phyloP scores from a whole-genome alignment of 1,140 invertebrate genomes.

The Apocrypta bakeri region DNA sequence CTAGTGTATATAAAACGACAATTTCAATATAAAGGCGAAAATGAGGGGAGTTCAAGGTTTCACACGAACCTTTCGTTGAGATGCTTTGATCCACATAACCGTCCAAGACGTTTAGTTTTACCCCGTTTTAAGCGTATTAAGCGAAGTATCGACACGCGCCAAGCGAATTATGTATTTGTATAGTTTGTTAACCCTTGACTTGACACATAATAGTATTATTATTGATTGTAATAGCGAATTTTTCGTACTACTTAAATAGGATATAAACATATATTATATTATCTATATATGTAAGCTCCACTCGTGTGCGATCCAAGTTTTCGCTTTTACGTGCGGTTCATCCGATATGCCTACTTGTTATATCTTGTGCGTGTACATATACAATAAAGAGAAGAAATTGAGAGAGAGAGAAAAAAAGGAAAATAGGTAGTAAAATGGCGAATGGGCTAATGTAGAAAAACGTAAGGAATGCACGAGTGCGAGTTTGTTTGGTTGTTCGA shows the following conservation, averaged over 20 bases:
- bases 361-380: constrained; percentile 45
- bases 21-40: constrained; percentile 45
- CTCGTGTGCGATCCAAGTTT: constrained; percentile 35
- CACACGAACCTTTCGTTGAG: constrained; percentile 57
- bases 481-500: constrained; percentile 17
- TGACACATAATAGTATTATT: constrained; percentile 63
- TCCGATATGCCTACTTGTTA: constrained; percentile 44
- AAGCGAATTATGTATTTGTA: constrained; percentile 59
- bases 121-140: constrained; percentile 61
- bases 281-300: constrained; percentile 40
- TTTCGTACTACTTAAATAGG: constrained; percentile 55
- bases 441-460: too few relatives aligned
- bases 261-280: constrained; percentile 46
- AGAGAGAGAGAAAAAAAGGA: background rate
- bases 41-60: constrained; percentile 54
- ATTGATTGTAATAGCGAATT: constrained; percentile 61
- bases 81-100: constrained; percentile 65
- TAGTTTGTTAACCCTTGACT: constrained; percentile 67
- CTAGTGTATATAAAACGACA: constrained; percentile 38
- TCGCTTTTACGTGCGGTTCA: constrained; percentile 22
- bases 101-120: constrained; percentile 67
- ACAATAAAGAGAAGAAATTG: background rate
- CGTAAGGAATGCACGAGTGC: constrained; percentile 6
- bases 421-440: background rate
- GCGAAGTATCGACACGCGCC: constrained; percentile 10